Base-by-base conservation (phyloP, 2,113 vertebrate species). In the zebrafish (Danio rerio) region DNA sequence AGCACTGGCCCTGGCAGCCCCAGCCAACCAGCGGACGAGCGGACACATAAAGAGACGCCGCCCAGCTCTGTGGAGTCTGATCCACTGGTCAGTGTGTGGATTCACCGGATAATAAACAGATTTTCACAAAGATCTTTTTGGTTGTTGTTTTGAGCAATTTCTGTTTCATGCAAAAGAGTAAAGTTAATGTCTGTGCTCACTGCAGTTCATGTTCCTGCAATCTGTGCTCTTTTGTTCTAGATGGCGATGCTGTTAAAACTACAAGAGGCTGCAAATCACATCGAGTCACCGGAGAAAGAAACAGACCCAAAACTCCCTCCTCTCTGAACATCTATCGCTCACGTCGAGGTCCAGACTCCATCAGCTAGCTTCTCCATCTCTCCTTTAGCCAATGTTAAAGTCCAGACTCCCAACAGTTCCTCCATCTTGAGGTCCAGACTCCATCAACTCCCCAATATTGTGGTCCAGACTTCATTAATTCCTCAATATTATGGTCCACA, bases 191-290 rank as follows among this genome's bases (percentile, higher is more conserved):
- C 31, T 2, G 31, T 31, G 31, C 31, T 31, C 31, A 31, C 31
- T 31, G 31, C 31, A 31, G 31, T 31, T 31, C 31, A 31, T 31
- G 3, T 31, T 31, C 31, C 31, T 3, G 31, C 45, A n/a, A 12
- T 56, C 12, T 11, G 10, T 31, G 40, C 9, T 71, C 50, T 43
- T n/a, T n/a, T 42, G 49, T 56, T 45, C 5, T 90, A 99, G 98
- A 99, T 99, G 98, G 97, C 97, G 56, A 99, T 99, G 98, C 95
- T 99, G 93, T 91, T 99, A 89, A 99, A 99, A 88, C 97, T 99
- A 81, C 98, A 99, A 88, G 98, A 99, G 91, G 96, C 97, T 2
- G 98, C 98, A 91, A 98, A 98, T 91, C 97, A 96, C 90, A 98
- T 98, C 16, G 97, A 99, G 89, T 98, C 97, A 87, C 97, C 97